These are phyloP conservation scores for Clupea harengus DNA, from an alignment of 2,113 vertebrate species.

Conservation along the genomic window DNA sequence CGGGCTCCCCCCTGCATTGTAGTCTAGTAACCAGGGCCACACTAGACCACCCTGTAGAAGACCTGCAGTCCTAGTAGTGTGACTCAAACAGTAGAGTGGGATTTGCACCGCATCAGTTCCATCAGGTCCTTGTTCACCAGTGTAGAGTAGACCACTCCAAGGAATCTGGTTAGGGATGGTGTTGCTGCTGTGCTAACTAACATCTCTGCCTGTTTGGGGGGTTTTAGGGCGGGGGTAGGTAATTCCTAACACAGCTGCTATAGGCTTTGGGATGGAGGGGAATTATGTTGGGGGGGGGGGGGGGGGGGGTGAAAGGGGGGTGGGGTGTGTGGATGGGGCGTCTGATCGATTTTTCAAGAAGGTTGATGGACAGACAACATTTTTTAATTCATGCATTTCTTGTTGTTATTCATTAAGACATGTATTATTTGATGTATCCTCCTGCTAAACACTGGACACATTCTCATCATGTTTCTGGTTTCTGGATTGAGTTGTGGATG, in stretches of 20 bases:
- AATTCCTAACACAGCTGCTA: neutral
- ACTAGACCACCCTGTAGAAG: neutral
- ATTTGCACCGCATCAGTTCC: neutral
- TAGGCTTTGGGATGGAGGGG: neutral
- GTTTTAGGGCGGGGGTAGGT: neutral
- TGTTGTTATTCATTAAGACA: too few species aligned
- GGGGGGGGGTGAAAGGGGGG: too few species aligned
- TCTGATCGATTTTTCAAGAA: too few species aligned
- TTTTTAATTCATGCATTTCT: too few species aligned
- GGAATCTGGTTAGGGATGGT: neutral
- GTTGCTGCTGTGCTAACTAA: neutral
- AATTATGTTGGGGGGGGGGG: neutral
- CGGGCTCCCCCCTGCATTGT: neutral
- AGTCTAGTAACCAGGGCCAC: neutral
- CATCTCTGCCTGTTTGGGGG: neutral
- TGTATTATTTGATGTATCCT: too few species aligned
- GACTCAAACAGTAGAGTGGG: too few species aligned
- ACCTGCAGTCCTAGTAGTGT: too few species aligned
- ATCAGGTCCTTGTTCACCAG: neutral
- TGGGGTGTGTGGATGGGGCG: too few species aligned
- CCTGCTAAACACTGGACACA: too few species aligned
- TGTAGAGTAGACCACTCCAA: neutral
- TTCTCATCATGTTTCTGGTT: too few species aligned
- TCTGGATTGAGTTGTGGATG: too few species aligned
- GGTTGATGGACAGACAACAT: too few species aligned